phyloP scores from a whole-genome alignment of 37 sponge, comb jelly and placozoan species.

The Tethya wilhelma region DNA sequence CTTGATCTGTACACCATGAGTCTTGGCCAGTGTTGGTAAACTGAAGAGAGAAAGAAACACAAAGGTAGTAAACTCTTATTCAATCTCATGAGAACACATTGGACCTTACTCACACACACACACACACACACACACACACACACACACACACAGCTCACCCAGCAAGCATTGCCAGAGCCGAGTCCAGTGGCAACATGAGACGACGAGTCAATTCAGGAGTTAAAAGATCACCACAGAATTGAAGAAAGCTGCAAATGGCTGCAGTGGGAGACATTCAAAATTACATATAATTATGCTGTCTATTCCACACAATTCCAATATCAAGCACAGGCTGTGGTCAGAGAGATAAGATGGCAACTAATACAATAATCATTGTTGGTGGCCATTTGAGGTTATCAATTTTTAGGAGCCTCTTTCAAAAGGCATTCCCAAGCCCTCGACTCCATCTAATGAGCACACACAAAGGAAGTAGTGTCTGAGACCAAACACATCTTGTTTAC shows the following conservation, averaged over 20 bases:
- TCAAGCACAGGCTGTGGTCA: neutral
- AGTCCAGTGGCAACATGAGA: constrained; percentile 84
- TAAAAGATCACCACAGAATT: constrained; percentile 83
- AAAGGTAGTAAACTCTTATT: neutral
- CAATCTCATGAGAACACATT: neutral
- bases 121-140: too few relatives aligned
- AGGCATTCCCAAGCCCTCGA: too few relatives aligned
- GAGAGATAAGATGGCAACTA: neutral
- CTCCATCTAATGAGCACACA: too few relatives aligned
- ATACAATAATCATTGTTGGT: neutral
- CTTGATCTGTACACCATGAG: constrained; percentile 83
- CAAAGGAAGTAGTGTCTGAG: too few relatives aligned
- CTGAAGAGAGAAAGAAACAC: constrained; percentile 9
- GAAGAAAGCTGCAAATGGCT: constrained; percentile 83
- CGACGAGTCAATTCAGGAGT: constrained; percentile 78
- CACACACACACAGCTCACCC: constrained; percentile 59
- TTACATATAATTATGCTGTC: neutral
- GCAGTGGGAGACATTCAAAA: neutral
- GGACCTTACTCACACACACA: constrained; percentile 3
- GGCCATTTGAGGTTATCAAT: too few relatives aligned
- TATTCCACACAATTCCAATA: neutral
- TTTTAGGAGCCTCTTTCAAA: too few relatives aligned
- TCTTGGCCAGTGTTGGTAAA: constrained; percentile 53
- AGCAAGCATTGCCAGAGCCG: constrained; percentile 78
- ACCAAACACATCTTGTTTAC: too few relatives aligned